Evolutionary conservation across 2,888 invertebrate genomes (phyloP), one percentile per base, ranked within the genome.

Genomic region (Sarcophaga subvicina): DNA sequence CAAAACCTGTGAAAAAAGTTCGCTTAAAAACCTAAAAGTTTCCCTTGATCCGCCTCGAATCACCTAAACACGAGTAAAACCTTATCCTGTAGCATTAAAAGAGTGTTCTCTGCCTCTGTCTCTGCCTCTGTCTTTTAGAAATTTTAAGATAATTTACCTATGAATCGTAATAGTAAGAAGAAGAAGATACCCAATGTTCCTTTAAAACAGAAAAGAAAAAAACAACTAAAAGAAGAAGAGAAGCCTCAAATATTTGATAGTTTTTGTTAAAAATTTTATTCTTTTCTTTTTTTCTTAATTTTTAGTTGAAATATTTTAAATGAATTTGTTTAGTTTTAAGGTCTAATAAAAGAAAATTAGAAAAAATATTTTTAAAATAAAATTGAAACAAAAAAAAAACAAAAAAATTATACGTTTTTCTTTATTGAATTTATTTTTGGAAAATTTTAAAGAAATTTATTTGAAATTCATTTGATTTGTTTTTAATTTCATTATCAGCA

Each of bases 1-100:
- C 70, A 66, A 88, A 83, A 71, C 73, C 83, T 63, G 70, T 80
- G 45, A 80, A 80, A 75, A 86, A 85, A 88, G 80, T 86, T 80
- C 88, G 88, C 63, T 81, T 85, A 76, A 85, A 87, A 77, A 69
- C 69, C 12, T 85, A 66, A 71, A 67, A 20, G 60, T 5, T 2
- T 17, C 77, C 60, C 12, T 17, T 22, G 11, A 49, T n/a, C 54
- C 63, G 14, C 63, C 63, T 22, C 63, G 37, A 37, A 37, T 37
- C 64, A 37, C 14, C 62, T 27, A 45, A 37, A 66, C 49, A 37
- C 12, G n/a, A 66, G 20, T 27, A 14, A 76, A 66, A 49, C 37
- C 37, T 37, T 37, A 37, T 37, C 37, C 37, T 10, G 37, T 37
- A 37, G 37, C 10, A 10, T 37, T 37, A 37, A 10, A 37, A 8